Percentiles rank a stretch among this genome's conserved stretches.
phyloP scores from a whole-genome alignment of 2,888 invertebrate species.

The Ischnus inquisitorius region DNA sequence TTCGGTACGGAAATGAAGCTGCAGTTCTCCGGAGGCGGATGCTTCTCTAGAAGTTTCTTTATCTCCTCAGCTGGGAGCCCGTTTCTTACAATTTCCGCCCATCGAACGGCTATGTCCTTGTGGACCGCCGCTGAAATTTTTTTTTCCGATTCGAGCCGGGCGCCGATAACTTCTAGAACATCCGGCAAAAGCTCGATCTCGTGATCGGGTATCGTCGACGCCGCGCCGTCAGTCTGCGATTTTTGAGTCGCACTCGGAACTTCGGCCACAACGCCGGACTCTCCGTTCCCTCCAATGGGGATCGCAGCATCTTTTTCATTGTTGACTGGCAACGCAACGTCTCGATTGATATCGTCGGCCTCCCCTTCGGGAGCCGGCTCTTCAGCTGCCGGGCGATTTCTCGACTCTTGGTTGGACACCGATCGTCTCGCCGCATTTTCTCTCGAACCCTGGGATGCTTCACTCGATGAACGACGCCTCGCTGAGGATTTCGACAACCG shows the following conservation, averaged over 20 bases:
- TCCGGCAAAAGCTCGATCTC: constrained; percentile 52
- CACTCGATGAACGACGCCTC: not conserved
- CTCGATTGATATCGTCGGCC: not conserved
- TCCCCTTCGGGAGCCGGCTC: too few species aligned
- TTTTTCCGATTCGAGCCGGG: constrained; percentile 49
- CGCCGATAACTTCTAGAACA: constrained; percentile 44
- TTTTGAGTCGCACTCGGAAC: not conserved
- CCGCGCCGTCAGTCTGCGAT: not conserved
- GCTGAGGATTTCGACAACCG: not conserved
- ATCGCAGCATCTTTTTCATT: not conserved
- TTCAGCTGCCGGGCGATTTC: not conserved
- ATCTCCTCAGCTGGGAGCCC: constrained; percentile 57
- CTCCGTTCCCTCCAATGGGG: not conserved
- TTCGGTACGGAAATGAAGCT: constrained; percentile 38
- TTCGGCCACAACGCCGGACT: not conserved
- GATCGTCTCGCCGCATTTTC: not conserved
- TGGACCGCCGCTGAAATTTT: constrained; percentile 40
- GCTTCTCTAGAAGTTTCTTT: constrained; percentile 48
- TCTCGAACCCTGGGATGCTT: not conserved
- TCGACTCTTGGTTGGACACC: not conserved
- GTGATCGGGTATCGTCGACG: constrained; percentile 37
- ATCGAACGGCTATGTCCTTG: constrained; percentile 54
- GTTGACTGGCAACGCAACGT: not conserved
- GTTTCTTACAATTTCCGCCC: constrained; percentile 58
- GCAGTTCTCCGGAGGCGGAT: constrained; percentile 56